These are phyloP conservation scores for Homarus americanus DNA, from an alignment of 1,140 invertebrate species.

Conservation along the genomic window DNA sequence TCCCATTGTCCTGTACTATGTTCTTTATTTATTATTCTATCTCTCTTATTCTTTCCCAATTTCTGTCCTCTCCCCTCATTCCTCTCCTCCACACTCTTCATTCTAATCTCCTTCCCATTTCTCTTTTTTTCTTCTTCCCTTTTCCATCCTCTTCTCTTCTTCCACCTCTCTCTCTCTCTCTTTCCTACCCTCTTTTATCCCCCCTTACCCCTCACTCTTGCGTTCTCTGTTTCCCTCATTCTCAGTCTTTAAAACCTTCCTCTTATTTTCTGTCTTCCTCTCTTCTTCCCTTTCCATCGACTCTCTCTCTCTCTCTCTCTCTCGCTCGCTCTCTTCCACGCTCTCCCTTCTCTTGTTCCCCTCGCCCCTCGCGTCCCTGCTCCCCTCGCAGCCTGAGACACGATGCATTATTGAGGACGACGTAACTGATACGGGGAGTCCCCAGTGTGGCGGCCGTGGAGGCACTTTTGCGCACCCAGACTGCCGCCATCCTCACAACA, in stretches of 20 bases:
- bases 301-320: conserved; percentile 43
- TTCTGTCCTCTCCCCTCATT: too few relatives aligned
- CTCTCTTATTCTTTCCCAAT: too few relatives aligned
- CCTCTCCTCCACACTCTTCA: too few relatives aligned
- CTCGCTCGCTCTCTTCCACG: conserved; percentile 19
- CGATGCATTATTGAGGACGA: conserved; percentile 46
- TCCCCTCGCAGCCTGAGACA: background rate
- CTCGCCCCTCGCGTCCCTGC: background rate
- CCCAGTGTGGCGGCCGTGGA: conserved; percentile 2
- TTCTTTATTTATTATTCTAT: too few relatives aligned
- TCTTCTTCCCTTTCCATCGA: conserved; percentile 18
- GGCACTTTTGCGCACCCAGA: background rate
- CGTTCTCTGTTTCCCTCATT: background rate
- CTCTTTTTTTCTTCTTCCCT: too few relatives aligned
- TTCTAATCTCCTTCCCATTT: too few relatives aligned
- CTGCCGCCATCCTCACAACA: background rate
- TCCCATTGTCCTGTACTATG: too few relatives aligned
- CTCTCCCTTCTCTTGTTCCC: background rate
- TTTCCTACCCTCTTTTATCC: background rate
- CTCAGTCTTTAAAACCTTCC: background rate
- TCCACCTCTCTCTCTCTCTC: background rate
- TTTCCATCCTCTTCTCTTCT: background rate
- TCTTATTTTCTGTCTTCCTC: background rate
- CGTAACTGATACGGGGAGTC: conserved; percentile 42
- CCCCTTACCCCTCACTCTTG: conserved; percentile 11